Evolutionary conservation across 2,113 vertebrate genomes (phyloP).

Genomic region (Aythya baeri): DNA sequence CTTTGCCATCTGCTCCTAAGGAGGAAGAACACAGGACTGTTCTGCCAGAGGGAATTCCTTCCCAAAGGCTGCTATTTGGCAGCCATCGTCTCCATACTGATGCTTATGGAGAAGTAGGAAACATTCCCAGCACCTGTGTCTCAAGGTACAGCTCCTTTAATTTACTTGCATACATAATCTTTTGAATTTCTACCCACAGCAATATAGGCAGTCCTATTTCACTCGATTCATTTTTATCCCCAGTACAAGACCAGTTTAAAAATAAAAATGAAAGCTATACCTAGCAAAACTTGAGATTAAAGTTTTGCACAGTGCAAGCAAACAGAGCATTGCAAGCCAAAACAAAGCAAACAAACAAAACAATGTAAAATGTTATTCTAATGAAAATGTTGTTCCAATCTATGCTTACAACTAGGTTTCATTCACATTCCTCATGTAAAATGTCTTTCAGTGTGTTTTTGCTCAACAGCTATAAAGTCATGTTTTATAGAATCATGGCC

Average conservation of each 20-base stretch:
- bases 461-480: background rate
- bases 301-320: background rate
- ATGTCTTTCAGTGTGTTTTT: background rate
- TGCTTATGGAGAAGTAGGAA: background rate
- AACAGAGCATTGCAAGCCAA: background rate
- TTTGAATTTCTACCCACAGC: background rate
- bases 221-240: background rate
- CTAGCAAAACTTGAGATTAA: background rate
- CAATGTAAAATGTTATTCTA: background rate
- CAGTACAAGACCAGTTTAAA: background rate
- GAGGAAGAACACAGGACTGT: background rate
- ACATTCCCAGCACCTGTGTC: background rate
- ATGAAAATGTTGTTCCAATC: background rate
- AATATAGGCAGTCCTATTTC: background rate
- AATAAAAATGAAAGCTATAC: background rate
- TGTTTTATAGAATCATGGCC: background rate
- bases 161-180: background rate
- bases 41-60: conserved; percentile 40
- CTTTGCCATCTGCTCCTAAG: conserved; percentile 17
- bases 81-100: background rate
- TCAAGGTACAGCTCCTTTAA: background rate
- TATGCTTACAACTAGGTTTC: background rate
- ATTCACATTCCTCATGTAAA: background rate
- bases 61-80: background rate
- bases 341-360: background rate